Evolutionary conservation across 2,113 vertebrate species (phyloP), one percentile per base, ranked within the genome.

Genomic region (Hydropotes inermis): DNA sequence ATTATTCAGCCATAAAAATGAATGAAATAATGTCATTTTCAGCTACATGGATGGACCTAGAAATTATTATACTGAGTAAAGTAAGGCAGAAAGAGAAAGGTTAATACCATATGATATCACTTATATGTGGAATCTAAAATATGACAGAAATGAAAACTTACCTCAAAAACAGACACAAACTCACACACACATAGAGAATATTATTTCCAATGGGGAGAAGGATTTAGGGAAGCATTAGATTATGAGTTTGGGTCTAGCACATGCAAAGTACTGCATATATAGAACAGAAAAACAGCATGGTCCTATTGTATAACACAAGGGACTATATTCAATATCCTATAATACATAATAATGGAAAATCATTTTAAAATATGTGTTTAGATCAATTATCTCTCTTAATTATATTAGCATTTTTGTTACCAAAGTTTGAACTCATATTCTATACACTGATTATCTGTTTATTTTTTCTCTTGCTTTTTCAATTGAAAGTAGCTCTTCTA

Each of bases 201-300:
- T 27, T 8, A 43, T 78, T 78, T 27, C 13, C 39, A 45, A 28
- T 1, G 13, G 0, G 1, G 13, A 45, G 39, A 14, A 45, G 13
- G 14, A 43, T 78, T 78, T 78, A 78, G 25, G 74, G 25, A 45
- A 45, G 25, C 13, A 45, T 45, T 78, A 28, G 13, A 45, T 45
- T 45, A 78, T 15, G 25, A 78, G 74, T 45, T 78, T 78, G 39
- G 7, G 74, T 78, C 23, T 45, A 78, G 7, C 14, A 45, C 13
- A 78, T 78, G 39, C 7, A 45, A 78, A 16, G 13, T 78, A 7
- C 45, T 45, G 3, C 39, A 45, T 45, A 28, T 78, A 27, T 27
- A 78, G 13, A 16, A 78, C 8, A 45, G 74, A 45, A 9, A 78
- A 45, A 28, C 3, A 28, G 6, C 25, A 27, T 28, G 13, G 39